Base-by-base conservation (phyloP, 1,140 invertebrate genomes). In the Caerostris extrusa region DNA sequence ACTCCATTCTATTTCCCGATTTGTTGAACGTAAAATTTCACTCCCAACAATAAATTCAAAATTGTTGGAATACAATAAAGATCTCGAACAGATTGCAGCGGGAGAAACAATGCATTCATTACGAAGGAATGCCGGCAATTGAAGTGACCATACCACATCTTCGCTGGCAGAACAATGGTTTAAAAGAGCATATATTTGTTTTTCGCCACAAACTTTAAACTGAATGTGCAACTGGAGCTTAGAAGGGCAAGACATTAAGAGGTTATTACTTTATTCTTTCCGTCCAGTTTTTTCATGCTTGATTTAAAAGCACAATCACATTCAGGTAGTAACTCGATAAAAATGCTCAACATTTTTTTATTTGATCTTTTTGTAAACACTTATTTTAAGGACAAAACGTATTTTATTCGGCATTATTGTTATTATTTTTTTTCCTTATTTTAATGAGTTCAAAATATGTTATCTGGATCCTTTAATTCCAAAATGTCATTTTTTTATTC, bases 91-190 rank as follows among this genome's bases (percentile, higher is more conserved):
- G 34, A 56, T 58, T 57, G 56, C 8, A 56, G 3, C 55, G n/a
- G 82, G 55, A 17, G 67, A 19, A 82, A 91, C 90, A 91, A 91
- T 91, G 55, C 19, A 50, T 19, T 82, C 90, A 82, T 91, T 91
- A 91, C 50, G 50, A 14, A 83, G 69, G n/a, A 53, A 90, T 90
- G 88, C 56, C 53, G 55, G 50, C n/a, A 67, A 88, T 19, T 55
- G 53, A 8, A 77, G 71, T 50, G 71, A 77, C 71, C 50, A 53
- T 77, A 50, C 34, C 19, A 19, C 19, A 34, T 19, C 53, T 77
- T 91, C 71, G 50, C 55, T 14, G 5, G 34, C 3, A 55, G 90
- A 91, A 91, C 90, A 91, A 82, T 91, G 5, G 77, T 6, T 57
- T 82, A 67, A 64, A 50, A 60, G n/a, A 57, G 14, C 7, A 57